Evolutionary conservation across 2,797 vertebrate genomes (phyloP).

Genomic region (Balearica regulorum): DNA sequence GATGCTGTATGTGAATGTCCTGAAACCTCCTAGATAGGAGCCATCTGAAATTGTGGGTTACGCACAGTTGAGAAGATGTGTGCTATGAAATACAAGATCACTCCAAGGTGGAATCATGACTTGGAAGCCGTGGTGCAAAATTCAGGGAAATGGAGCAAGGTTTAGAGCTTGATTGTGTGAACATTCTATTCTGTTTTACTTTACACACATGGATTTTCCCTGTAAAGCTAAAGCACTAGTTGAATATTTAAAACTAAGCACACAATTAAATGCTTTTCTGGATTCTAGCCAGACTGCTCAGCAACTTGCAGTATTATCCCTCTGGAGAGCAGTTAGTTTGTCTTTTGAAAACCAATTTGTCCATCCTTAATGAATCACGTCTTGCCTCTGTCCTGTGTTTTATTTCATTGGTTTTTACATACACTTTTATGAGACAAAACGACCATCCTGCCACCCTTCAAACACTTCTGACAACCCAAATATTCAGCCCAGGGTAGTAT

Average conservation of each 20-base stretch:
- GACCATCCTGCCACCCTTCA: not conserved
- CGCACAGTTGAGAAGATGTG: not conserved
- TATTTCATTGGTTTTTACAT: not conserved
- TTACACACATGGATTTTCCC: not conserved
- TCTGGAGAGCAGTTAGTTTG: conserved; percentile 29
- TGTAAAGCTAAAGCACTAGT: not conserved
- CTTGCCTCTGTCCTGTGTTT: not conserved
- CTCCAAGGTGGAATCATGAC: not conserved
- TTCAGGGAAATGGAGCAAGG: not conserved
- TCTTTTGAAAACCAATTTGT: conserved; percentile 43
- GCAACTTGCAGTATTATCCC: conserved; percentile 5
- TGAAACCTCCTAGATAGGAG: not conserved
- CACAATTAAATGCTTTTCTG: conserved; percentile 11
- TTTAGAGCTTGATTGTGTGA: not conserved
- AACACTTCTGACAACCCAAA: not conserved
- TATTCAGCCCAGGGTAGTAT: not conserved
- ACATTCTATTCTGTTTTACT: not conserved
- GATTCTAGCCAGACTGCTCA: conserved; percentile 1
- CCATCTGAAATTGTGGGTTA: not conserved
- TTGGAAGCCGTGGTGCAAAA: not conserved
- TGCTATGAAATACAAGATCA: not conserved
- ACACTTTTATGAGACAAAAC: not conserved
- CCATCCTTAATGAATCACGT: conserved; percentile 40
- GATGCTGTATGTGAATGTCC: not conserved
- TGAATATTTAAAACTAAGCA: conserved; percentile 21